Conservation (phyloP, 1,140 invertebrate species). For the Tribolium castaneum region DNA sequence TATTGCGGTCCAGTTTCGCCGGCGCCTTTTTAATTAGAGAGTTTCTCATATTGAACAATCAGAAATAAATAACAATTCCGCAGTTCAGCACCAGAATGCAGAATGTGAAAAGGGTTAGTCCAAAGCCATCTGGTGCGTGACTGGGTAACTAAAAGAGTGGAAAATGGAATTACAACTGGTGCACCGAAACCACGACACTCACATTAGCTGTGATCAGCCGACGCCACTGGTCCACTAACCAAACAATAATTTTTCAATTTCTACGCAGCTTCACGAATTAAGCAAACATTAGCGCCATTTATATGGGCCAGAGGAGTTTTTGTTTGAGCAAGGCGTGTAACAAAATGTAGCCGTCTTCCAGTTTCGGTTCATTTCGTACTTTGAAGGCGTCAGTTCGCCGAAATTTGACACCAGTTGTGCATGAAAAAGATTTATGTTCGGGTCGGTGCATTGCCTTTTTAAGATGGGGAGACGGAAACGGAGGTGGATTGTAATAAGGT, state of each 20-base stretch:
- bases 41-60: constrained; percentile 19
- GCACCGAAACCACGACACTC: constrained; percentile 8
- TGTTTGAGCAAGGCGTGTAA: constrained; percentile 1
- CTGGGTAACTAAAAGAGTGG: constrained; percentile 31
- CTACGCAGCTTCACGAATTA: constrained; percentile 25
- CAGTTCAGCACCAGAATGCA: constrained; percentile 26
- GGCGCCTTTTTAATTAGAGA: constrained; percentile 31
- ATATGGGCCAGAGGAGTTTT: background rate
- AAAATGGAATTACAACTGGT: constrained; percentile 30
- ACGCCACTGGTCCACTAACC: constrained; percentile 4
- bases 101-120: constrained; percentile 33
- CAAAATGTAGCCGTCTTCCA: constrained; percentile 9
- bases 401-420: constrained; percentile 26
- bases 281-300: constrained; percentile 12
- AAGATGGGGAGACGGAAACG: background rate
- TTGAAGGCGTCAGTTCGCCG: constrained; percentile 11
- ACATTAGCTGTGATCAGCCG: background rate
- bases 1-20: background rate
- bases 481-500: constrained; percentile 1
- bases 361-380: constrained; percentile 21
- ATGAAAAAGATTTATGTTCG: constrained; percentile 32
- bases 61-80: constrained; percentile 30
- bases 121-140: constrained; percentile 30
- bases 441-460: constrained; percentile 24
- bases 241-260: constrained; percentile 29